Evolutionary conservation across 2,797 vertebrate genomes (phyloP).

Genomic region (Amazona finschi): DNA sequence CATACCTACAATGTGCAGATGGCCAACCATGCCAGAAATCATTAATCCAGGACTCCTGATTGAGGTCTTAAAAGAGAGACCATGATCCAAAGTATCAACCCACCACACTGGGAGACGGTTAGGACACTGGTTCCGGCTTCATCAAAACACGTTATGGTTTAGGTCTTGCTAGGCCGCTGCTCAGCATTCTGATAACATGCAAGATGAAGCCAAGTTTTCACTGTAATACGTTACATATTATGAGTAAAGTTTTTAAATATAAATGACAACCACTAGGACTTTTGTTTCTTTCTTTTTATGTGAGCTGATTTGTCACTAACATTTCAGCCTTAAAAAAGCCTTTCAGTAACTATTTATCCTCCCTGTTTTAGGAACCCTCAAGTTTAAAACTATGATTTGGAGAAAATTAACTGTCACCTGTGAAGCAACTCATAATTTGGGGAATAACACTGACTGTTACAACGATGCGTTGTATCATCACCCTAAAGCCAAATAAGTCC

Average conservation of each 20-base stretch:
- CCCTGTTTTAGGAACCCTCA: background rate
- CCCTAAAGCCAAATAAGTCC: background rate
- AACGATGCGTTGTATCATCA: background rate
- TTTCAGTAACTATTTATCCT: background rate
- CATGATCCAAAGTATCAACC: background rate
- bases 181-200: background rate
- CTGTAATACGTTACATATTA: background rate
- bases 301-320: background rate
- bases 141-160: background rate
- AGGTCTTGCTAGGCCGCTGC: background rate
- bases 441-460: background rate
- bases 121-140: background rate
- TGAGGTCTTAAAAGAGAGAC: background rate
- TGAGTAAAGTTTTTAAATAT: background rate
- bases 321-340: background rate
- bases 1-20: background rate
- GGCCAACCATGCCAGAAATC: background rate
- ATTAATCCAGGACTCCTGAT: background rate
- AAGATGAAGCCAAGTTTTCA: background rate
- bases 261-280: background rate
- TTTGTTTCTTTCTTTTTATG: background rate
- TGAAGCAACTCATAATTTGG: background rate
- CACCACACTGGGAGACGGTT: fast-evolving
- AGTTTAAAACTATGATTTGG: background rate
- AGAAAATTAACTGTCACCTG: background rate